phyloP scores from a whole-genome alignment of 2,113 vertebrate genomes.

The Rhinoderma darwinii region DNA sequence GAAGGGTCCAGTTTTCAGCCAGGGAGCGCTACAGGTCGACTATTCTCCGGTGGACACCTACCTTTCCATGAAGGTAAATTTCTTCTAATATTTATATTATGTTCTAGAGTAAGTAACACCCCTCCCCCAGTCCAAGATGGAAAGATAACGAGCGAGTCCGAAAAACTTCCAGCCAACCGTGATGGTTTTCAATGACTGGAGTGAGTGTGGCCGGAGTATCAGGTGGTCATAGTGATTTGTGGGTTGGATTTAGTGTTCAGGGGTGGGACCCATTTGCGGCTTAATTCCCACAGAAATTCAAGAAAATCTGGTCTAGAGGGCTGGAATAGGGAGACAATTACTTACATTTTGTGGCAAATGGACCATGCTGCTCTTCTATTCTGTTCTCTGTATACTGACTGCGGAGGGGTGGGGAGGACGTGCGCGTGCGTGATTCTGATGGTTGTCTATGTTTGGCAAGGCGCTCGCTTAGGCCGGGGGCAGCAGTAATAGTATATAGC shows the following conservation, averaged over 20 bases:
- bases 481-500: too few species aligned
- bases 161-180: neutral
- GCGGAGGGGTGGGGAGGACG: too few species aligned
- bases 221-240: neutral
- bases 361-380: too few species aligned
- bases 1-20: slow-evolving; percentile 84
- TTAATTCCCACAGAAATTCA: too few species aligned
- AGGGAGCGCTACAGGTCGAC: slow-evolving; percentile 78
- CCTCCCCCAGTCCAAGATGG: neutral
- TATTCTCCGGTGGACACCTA: slow-evolving; percentile 87
- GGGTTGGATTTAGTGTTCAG: neutral
- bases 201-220: neutral
- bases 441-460: too few species aligned
- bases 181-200: neutral
- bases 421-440: too few species aligned
- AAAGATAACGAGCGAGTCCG: neutral
- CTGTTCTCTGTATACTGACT: too few species aligned
- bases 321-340: too few species aligned
- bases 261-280: neutral
- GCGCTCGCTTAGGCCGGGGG: too few species aligned
- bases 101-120: neutral
- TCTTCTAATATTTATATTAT: neutral
- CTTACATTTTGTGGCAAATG: too few species aligned
- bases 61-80: slow-evolving; percentile 84
- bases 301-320: too few species aligned